A percentile compares a stretch with the other conserved stretches of the same genome.
Evolutionary conservation across 2,888 invertebrate species (phyloP).

Genomic region (Amiota minor): DNA sequence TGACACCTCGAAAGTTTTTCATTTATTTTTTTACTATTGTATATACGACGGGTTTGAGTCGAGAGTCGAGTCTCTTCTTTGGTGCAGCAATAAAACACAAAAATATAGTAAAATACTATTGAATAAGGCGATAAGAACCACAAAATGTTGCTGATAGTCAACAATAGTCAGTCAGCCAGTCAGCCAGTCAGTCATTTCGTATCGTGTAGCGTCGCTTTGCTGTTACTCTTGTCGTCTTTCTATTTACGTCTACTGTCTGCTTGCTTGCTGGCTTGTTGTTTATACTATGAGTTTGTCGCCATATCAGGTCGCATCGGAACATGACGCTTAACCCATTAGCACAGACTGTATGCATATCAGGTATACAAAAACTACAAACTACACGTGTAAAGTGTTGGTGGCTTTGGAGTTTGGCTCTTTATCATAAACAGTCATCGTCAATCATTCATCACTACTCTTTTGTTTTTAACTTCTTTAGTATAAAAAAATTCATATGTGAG

Average conservation of each 20-base stretch:
- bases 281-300: too few relatives aligned
- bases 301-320: neutral
- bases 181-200: too few relatives aligned
- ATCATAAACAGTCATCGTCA: constrained; percentile 51
- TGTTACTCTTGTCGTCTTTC: too few relatives aligned
- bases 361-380: neutral
- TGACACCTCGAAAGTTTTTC: too few relatives aligned
- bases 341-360: constrained; percentile 35
- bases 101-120: too few relatives aligned
- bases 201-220: too few relatives aligned
- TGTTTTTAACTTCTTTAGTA: constrained; percentile 28
- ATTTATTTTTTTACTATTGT: too few relatives aligned
- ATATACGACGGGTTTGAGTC: too few relatives aligned
- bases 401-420: neutral
- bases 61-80: too few relatives aligned
- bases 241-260: too few relatives aligned
- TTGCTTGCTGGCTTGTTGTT: too few relatives aligned
- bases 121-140: constrained; percentile 3
- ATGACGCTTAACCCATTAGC: constrained; percentile 56
- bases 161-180: neutral
- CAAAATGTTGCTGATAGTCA: constrained; percentile 24
- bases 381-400: neutral
- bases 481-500: constrained; percentile 33
- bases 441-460: constrained; percentile 56
- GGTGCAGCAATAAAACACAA: too few relatives aligned